phyloP scores from a whole-genome alignment of 2,113 vertebrate genomes.

The Onychorhynchus coronatus region DNA sequence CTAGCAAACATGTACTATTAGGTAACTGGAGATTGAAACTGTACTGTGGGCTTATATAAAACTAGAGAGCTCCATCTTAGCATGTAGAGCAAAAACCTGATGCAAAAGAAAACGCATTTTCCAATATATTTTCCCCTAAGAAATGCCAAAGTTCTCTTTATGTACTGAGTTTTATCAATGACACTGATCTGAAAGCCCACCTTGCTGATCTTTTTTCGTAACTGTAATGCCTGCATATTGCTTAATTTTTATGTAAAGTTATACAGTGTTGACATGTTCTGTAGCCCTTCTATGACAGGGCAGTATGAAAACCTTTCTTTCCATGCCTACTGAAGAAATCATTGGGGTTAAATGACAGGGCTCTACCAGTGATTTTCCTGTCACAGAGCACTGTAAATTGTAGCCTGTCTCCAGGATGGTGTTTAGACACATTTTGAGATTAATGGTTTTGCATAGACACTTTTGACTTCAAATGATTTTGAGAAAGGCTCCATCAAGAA shows the following conservation, averaged over 20 bases:
- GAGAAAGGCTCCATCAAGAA: slow-evolving; percentile 67
- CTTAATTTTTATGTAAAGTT: slow-evolving; percentile 68
- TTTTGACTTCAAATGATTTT: slow-evolving; percentile 71
- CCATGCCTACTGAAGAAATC: slow-evolving; percentile 64
- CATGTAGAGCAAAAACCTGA: background rate
- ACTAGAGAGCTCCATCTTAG: background rate
- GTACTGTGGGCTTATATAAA: background rate
- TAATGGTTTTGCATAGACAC: slow-evolving; percentile 79
- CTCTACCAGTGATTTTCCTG: slow-evolving; percentile 69
- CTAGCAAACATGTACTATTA: background rate
- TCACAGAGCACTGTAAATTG: slow-evolving; percentile 73
- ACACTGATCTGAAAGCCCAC: slow-evolving; percentile 39
- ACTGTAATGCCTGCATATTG: slow-evolving; percentile 22
- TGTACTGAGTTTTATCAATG: background rate
- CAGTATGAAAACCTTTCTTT: slow-evolving; percentile 57
- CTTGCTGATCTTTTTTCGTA: slow-evolving; percentile 36
- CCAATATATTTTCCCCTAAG: background rate
- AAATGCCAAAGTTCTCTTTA: background rate
- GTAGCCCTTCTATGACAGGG: slow-evolving; percentile 60
- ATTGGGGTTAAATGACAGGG: slow-evolving; percentile 71
- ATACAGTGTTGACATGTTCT: slow-evolving; percentile 62
- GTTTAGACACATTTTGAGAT: slow-evolving; percentile 79
- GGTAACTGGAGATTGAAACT: background rate
- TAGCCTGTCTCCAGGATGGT: slow-evolving; percentile 73
- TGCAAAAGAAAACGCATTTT: background rate